Evolutionary conservation across 2,797 vertebrate genomes (phyloP).

Genomic region (Halcyon leucocephala): DNA sequence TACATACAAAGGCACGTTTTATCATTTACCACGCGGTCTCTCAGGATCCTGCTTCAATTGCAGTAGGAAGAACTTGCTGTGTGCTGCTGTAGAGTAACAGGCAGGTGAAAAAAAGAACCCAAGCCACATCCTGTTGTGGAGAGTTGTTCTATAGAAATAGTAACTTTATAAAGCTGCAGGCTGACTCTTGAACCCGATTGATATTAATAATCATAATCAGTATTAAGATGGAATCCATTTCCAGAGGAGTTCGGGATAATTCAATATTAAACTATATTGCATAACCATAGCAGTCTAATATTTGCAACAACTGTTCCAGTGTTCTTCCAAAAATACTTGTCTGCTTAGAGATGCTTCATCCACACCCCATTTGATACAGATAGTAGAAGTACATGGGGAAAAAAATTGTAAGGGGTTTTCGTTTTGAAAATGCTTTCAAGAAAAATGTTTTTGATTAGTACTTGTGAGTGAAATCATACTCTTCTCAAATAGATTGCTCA

Average conservation of each 20-base stretch:
- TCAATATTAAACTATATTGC: neutral
- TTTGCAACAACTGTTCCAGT: neutral
- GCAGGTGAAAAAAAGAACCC: neutral
- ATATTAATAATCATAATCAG: neutral
- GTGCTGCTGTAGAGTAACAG: neutral
- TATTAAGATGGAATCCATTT: neutral
- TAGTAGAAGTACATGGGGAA: neutral
- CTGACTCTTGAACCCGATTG: neutral
- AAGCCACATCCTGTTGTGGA: constrained; percentile 52
- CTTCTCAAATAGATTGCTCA: neutral
- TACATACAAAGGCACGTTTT: neutral
- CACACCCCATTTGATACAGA: neutral
- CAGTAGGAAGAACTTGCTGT: constrained; percentile 18
- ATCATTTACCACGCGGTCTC: neutral
- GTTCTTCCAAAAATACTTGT: constrained; percentile 2
- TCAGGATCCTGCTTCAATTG: constrained; percentile 38
- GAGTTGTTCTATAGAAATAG: neutral
- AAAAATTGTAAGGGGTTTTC: neutral
- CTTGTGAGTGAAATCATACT: neutral
- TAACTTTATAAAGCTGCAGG: neutral
- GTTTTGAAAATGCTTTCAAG: neutral
- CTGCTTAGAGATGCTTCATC: neutral
- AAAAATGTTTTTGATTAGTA: neutral
- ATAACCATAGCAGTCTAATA: neutral
- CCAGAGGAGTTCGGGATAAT: neutral